Base-by-base conservation (phyloP, 2,797 vertebrate species). In the Pteronotus mesoamericanus region DNA sequence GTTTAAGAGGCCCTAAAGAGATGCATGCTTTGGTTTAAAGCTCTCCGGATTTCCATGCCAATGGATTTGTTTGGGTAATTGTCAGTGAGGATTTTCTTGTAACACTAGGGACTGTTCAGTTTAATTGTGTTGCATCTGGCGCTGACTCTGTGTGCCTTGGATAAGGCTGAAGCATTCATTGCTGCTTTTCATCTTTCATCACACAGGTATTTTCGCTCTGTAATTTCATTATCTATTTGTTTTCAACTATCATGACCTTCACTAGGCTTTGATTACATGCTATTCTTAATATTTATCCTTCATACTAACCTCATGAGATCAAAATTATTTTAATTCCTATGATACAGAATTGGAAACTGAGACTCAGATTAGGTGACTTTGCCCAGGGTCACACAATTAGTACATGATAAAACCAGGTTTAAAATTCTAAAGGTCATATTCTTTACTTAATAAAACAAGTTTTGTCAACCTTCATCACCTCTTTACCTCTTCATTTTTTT, bases 71-170 rank as follows among this genome's bases (percentile, higher is more conserved):
- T 96, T 95, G 64, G 87, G 48, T 96, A 96, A 96, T 96, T 93
- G 64, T 94, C 42, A 94, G 21, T 61, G 61, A 80, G 72, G 86
- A 74, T 97, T 94, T 94, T 83, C 94, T 77, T 95, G 72, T 94
- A 94, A 78, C 95, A 85, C 86, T 39, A 77, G 87, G 55, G 80
- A 96, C 83, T 39, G 57, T 68, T 97, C 91, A 78, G 44, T 96
- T 96, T 95, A 96, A 97, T 94, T 96, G 71, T 91, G n/a, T 59
- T 94, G 57, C 85, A 95, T 96, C 92, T 97, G 96, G 87, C 97
- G 85, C 93, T 90, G 55, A 94, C 74, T 89, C 78, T 94, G 18
- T 79, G 61, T 55, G 14, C 42, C 59, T 92, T 84, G 32, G 10
- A 32, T 84, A 87, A 84, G 51, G 39, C 59, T 59, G 90, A 51